Conservation (phyloP, 30 jellyfish, hydroid and myxozoan species). For the Hydractinia echinata region DNA sequence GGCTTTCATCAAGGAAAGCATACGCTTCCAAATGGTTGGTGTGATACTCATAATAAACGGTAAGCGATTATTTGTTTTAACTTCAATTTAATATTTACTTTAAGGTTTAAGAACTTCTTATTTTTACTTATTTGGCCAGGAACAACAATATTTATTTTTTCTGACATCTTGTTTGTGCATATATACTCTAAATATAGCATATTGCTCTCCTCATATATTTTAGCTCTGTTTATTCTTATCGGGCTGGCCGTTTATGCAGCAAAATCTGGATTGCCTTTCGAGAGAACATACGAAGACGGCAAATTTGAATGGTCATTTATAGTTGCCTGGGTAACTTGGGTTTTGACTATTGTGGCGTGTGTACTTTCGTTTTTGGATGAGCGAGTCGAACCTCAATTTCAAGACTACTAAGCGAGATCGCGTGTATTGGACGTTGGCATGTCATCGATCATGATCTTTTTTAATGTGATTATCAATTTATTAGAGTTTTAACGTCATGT, state of each 20-base stretch:
- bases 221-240: constrained; percentile 64
- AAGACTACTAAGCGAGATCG: background rate
- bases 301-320: constrained; percentile 63
- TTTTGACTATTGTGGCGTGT: constrained; percentile 50
- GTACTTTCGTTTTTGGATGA: constrained; percentile 52
- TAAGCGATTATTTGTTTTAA: background rate
- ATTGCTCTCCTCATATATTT: background rate
- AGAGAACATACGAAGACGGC: constrained; percentile 25
- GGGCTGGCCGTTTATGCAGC: constrained; percentile 85
- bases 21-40: constrained; percentile 72
- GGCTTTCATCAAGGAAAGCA: constrained; percentile 46
- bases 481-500: too few relatives aligned
- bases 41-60: constrained; percentile 55
- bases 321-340: constrained; percentile 85
- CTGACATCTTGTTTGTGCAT: too few relatives aligned
- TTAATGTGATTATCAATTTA: too few relatives aligned
- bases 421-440: too few relatives aligned
- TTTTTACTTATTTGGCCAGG: too few relatives aligned
- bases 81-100: too few relatives aligned
- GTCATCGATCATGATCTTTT: too few relatives aligned
- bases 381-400: background rate
- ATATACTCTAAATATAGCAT: too few relatives aligned
- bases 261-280: constrained; percentile 66
- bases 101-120: too few relatives aligned
- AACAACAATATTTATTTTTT: too few relatives aligned